Evolutionary conservation across 1,140 invertebrate genomes (phyloP), one percentile per base, ranked within the genome.

Genomic region (Camponotus floridanus): DNA sequence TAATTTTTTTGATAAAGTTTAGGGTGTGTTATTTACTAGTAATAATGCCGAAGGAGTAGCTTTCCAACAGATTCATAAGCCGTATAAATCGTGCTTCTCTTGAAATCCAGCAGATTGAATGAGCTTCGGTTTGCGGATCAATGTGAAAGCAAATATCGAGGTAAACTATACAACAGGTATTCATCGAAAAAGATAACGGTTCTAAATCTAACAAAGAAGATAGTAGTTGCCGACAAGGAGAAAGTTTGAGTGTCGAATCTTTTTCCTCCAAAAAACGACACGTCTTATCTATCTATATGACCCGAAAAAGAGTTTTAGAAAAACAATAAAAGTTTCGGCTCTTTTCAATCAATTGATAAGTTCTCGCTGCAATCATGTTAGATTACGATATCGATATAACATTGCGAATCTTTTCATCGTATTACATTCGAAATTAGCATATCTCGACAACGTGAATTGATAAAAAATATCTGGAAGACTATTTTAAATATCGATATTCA

Each of bases 141-240:
- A 71, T 15, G 42, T 31, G 33, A 59, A 59, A 73, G 51, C 55
- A 74, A 74, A 74, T 74, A 74, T 21, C 51, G 33, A 74, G 13
- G 33, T 36, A n/a, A 39, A 74, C 3, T 57, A 26, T 59, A 42
- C 21, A 31, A 76, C 51, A 76, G 55, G n/a, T 59, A 51, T 74
- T 74, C 7, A 31, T 8, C 31, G 31, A 73, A 33, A 73, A 33
- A 73, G 36, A 57, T 73, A 21, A 57, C 18, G 31, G 36, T 57
- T 73, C 36, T 57, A 73, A 51, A 73, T 39, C 21, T 73, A 3
- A 57, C 6, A 36, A 57, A 51, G 48, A 51, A 51, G 15, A 18
- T 51, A 48, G 45, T 51, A 48, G 45, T 48, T 48, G 18, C 48
- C 15, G 18, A 51, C 13, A 51, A 15, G 6, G 13, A 18, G 48